Base-by-base conservation (phyloP, 2,797 vertebrate genomes). In the Hoplostethus atlanticus region DNA sequence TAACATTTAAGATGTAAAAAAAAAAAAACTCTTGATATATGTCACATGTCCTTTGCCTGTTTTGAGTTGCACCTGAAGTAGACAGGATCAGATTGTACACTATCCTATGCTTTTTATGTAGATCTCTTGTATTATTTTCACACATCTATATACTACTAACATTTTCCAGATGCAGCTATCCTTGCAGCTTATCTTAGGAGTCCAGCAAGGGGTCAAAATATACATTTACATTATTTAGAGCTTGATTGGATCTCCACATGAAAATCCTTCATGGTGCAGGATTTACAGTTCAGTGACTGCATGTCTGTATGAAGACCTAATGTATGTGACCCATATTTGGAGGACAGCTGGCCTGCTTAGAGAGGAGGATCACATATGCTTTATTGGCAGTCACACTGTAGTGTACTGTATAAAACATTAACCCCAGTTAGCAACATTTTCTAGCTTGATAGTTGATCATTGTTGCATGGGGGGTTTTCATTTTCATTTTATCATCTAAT, bases 311-410 rank as follows among this genome's bases (percentile, higher is more conserved):
- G 51, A 76, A 40, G 76, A 67, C 64, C 76, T 77, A 74, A 84
- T 75, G 76, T 54, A 71, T 73, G 76, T 91, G 90, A 92, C 89
- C 89, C 87, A 91, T 79, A 90, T 92, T 69, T 77, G 76, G 71
- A 79, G 77, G 89, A 87, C 89, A 90, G 90, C 90, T 91, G 91
- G 82, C 84, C 69, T 7, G 0, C 67, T 62, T 17, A 47, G 77
- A 84, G 81, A 88, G 77, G 61, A 85, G 65, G 74, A 75, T 83
- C 74, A 72, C 87, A 85, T 87, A 79, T 89, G 85, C 79, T 84
- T 81, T 74, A 66, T 25, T 86, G 88, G 84, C 90, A 69, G 73
- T 4, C 25, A 2, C 12, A 7, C 69, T 64, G 55, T 16, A 42
- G 52, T 2, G 34, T 42, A 46, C 21, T 6, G 55, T 30, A 79